These are phyloP conservation scores for Serripes groenlandicus DNA, from an alignment of 2,888 invertebrate genomes.

Conservation along the genomic window DNA sequence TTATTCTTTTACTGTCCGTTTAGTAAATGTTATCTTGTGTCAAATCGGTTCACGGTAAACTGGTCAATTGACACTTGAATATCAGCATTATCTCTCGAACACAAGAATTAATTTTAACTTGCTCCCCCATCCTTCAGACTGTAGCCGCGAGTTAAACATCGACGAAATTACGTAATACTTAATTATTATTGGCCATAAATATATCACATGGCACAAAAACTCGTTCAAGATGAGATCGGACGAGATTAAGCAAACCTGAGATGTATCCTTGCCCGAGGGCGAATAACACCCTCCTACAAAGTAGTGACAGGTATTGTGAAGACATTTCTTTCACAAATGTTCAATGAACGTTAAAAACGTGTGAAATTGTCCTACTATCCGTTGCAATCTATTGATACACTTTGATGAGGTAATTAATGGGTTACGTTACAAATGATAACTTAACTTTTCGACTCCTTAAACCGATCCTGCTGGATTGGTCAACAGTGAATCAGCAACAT, in stretches of 20 bases:
- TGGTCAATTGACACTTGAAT: constrained; percentile 27
- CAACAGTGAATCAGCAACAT: no score
- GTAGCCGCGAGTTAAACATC: constrained; percentile 10
- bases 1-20: not conserved
- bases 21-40: constrained; percentile 7
- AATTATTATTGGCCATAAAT: constrained; percentile 19
- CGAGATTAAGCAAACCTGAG: constrained; percentile 5
- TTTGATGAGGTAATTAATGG: constrained; percentile 16
- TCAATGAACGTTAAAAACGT: constrained; percentile 44
- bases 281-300: constrained; percentile 4
- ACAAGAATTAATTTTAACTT: constrained; percentile 47
- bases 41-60: constrained; percentile 15
- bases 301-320: constrained; percentile 13
- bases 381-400: constrained; percentile 32
- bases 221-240: constrained; percentile 8
- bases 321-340: constrained; percentile 29
- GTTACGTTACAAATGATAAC: constrained; percentile 5
- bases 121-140: constrained; percentile 28
- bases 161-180: not conserved
- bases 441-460: constrained; percentile 17
- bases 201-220: constrained; percentile 20
- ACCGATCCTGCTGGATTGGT: not conserved
- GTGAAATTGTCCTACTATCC: constrained; percentile 35
- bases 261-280: constrained; percentile 2
- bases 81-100: constrained; percentile 29